Percentiles rank a stretch among this genome's conserved stretches.
These are phyloP conservation scores for Noctua janthe DNA, from an alignment of 2,888 invertebrate genomes.

Conservation along the genomic window DNA sequence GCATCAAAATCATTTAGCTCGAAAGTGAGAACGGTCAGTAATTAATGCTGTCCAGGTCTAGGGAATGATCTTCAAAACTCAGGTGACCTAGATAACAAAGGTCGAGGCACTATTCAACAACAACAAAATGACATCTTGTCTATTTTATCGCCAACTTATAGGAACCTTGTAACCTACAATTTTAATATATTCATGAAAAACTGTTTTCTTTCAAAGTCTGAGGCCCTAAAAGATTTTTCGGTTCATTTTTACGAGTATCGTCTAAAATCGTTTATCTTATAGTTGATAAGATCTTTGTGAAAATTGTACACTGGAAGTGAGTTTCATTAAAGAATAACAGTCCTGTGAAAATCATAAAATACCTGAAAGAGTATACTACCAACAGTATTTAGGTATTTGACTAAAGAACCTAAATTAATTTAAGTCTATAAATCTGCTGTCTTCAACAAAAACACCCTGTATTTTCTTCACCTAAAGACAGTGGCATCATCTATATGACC, in stretches of 20 bases:
- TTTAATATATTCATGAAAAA: conserved; percentile 47
- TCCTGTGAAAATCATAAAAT: not conserved
- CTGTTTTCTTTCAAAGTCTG: conserved; percentile 23
- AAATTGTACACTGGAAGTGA: not conserved
- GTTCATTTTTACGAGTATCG: conserved; percentile 26
- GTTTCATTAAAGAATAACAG: not conserved
- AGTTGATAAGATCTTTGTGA: conserved; percentile 34
- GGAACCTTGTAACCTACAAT: conserved; percentile 3
- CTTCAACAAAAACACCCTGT: conserved; percentile 34
- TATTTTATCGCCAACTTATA: conserved; percentile 36
- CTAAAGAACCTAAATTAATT: not conserved
- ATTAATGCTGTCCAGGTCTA: conserved; percentile 17
- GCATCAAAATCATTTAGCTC: conserved; percentile 30
- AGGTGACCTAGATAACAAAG: conserved; percentile 53
- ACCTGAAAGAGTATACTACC: not conserved
- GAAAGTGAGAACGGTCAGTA: conserved; percentile 28
- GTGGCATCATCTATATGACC: conserved; percentile 48
- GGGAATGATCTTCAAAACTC: conserved; percentile 39
- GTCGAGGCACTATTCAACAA: conserved; percentile 47
- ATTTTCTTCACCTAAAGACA: conserved; percentile 23
- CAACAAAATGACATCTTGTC: conserved; percentile 43
- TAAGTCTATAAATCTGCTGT: not conserved
- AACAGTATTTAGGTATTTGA: not conserved
- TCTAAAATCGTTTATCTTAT: conserved; percentile 30
- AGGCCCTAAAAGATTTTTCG: not conserved